A percentile compares a stretch with the other conserved stretches of the same genome.
Conservation (phyloP, 2,113 vertebrate species). For the Pleuronectes platessa region DNA sequence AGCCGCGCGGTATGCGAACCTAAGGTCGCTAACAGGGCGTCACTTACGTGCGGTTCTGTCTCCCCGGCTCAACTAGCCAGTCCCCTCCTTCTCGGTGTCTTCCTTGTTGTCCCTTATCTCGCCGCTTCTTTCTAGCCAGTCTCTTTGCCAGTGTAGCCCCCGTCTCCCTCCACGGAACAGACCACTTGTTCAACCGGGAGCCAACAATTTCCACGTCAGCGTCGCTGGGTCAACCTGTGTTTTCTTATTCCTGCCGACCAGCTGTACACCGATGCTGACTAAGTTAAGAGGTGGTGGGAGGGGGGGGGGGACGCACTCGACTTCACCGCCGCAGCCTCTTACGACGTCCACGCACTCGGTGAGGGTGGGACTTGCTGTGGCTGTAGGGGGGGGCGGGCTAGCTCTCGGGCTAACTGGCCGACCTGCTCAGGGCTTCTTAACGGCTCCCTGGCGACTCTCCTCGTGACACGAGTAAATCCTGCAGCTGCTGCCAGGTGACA, state of each 20-base stretch:
- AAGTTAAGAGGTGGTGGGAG: conserved; percentile 30
- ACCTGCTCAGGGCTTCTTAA: too few species aligned
- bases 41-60: conserved; percentile 75
- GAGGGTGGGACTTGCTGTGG: conserved; percentile 75
- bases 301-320: conserved; percentile 10
- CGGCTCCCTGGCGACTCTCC: conserved; percentile 22
- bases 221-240: conserved; percentile 29
- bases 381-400: conserved; percentile 44
- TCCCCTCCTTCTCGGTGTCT: conserved; percentile 67
- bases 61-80: conserved; percentile 76
- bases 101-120: conserved; percentile 70
- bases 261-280: conserved; percentile 54
- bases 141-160: conserved; percentile 64
- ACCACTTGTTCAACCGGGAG: conserved; percentile 39
- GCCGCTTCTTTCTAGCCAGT: conserved; percentile 69
- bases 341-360: conserved; percentile 66
- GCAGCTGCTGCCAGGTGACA: conserved; percentile 29
- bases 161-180: conserved; percentile 52
- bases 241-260: conserved; percentile 28
- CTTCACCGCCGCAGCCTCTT: conserved; percentile 63
- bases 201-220: conserved; percentile 34
- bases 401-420: conserved; percentile 49
- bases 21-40: conserved; percentile 19
- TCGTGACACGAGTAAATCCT: conserved; percentile 24
- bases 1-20: conserved; percentile 33